These are phyloP conservation scores for Cotesia chilonis DNA, from an alignment of 1,140 invertebrate genomes.

Conservation along the genomic window DNA sequence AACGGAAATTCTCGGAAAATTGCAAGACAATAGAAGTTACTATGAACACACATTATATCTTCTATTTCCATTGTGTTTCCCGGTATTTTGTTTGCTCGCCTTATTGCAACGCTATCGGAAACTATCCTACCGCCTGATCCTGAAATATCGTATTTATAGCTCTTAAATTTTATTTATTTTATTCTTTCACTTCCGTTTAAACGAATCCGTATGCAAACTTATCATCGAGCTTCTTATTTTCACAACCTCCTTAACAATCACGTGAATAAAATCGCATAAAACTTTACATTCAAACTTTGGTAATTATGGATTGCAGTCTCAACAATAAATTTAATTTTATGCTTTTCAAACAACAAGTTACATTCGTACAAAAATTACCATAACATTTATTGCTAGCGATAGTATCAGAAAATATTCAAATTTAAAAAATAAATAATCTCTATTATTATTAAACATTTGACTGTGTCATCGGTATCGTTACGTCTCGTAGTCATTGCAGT, in stretches of 20 bases:
- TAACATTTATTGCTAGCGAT: too few relatives aligned
- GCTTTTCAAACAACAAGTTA: too few relatives aligned
- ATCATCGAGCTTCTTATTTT: neutral
- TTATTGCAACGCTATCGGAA: constrained; percentile 30
- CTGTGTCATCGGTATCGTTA: neutral
- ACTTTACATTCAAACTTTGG: too few relatives aligned
- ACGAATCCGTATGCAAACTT: constrained; percentile 2
- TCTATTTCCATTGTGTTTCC: neutral
- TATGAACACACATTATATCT: constrained; percentile 8
- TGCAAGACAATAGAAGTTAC: constrained; percentile 10
- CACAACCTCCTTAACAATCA: too few relatives aligned
- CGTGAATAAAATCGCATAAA: too few relatives aligned
- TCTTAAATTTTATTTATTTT: neutral
- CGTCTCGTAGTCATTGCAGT: neutral
- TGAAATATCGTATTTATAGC: constrained; percentile 24
- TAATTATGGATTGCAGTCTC: too few relatives aligned
- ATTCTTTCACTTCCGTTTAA: neutral
- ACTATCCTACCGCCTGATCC: constrained; percentile 24
- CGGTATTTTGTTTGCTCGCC: constrained; percentile 2
- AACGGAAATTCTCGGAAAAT: constrained; percentile 2
- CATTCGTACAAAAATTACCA: neutral
- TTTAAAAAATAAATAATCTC: neutral
- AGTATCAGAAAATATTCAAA: too few relatives aligned
- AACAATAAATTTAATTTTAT: too few relatives aligned
- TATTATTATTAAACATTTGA: constrained; percentile 14